Conservation (phyloP, 2,888 invertebrate species). For the Ectobius pallidus region DNA sequence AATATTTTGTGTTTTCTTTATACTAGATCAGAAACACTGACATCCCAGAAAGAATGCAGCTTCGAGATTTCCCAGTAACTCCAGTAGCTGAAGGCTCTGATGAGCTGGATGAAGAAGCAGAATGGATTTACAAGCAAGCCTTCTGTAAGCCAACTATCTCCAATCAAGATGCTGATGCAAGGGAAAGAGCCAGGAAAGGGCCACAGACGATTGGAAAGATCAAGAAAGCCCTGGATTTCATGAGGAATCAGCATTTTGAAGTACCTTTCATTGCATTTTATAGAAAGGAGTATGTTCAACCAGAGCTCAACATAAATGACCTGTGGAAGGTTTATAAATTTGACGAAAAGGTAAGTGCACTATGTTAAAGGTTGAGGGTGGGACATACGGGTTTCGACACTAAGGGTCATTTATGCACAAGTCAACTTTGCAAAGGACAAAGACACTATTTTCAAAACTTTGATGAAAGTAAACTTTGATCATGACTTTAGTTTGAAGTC, state of each 20-base stretch:
- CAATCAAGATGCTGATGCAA: conserved; percentile 63
- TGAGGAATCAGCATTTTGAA: conserved; percentile 93
- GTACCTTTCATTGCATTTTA: conserved; percentile 99
- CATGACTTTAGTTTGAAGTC: too few relatives aligned
- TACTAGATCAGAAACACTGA: conserved; percentile 80
- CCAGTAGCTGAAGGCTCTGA: conserved; percentile 80
- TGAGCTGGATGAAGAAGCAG: conserved; percentile 92
- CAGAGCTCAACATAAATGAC: conserved; percentile 92
- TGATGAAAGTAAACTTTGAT: too few relatives aligned
- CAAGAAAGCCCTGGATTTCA: conserved; percentile 91
- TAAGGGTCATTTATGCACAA: too few relatives aligned
- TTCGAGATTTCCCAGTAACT: conserved; percentile 86
- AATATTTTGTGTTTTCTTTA: background rate
- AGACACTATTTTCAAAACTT: too few relatives aligned
- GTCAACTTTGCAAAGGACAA: too few relatives aligned
- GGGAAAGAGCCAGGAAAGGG: conserved; percentile 66
- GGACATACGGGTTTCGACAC: too few relatives aligned
- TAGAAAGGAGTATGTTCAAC: conserved; percentile 95
- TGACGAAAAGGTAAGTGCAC: conserved; percentile 82
- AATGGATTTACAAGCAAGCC: conserved; percentile 96
- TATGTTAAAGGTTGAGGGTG: too few relatives aligned
- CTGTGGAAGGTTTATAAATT: conserved; percentile 97
- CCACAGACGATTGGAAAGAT: conserved; percentile 85
- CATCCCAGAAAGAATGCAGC: conserved; percentile 90
- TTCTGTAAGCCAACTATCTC: conserved; percentile 86